Evolutionary conservation across 2,888 invertebrate species (phyloP).

Genomic region (Dascillus cervinus): DNA sequence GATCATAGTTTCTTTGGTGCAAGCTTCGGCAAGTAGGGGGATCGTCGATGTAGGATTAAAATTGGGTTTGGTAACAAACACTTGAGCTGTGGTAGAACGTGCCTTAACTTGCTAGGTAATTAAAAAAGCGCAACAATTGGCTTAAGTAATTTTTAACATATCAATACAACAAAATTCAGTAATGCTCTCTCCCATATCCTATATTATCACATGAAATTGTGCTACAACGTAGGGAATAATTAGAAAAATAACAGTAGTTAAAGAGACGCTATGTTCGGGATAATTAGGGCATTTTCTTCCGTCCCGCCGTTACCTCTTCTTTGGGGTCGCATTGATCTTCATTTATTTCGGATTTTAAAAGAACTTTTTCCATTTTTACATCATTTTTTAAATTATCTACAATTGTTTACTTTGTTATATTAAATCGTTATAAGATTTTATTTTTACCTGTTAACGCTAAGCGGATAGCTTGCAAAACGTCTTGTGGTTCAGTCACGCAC

Average conservation of each 20-base stretch:
- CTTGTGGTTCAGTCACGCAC: constrained; percentile 50
- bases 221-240: too few species aligned
- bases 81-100: constrained; percentile 27
- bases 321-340: constrained; percentile 27
- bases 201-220: too few species aligned
- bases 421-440: not conserved
- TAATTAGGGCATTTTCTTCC: too few species aligned
- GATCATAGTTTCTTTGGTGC: constrained; percentile 51
- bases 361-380: constrained; percentile 8
- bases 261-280: too few species aligned
- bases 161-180: too few species aligned
- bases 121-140: constrained; percentile 3
- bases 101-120: constrained; percentile 6
- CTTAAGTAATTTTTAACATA: constrained; percentile 27
- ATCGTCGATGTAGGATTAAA: constrained; percentile 48
- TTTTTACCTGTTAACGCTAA: constrained; percentile 49
- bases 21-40: constrained; percentile 51
- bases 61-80: constrained; percentile 48
- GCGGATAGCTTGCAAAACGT: constrained; percentile 54
- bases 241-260: too few species aligned
- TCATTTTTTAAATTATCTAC: constrained; percentile 5
- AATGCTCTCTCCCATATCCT: too few species aligned
- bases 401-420: not conserved
- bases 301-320: constrained; percentile 27
- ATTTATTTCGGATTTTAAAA: constrained; percentile 12